Evolutionary conservation across 2,113 vertebrate species (phyloP).

Genomic region (Coregonus clupeaformis): DNA sequence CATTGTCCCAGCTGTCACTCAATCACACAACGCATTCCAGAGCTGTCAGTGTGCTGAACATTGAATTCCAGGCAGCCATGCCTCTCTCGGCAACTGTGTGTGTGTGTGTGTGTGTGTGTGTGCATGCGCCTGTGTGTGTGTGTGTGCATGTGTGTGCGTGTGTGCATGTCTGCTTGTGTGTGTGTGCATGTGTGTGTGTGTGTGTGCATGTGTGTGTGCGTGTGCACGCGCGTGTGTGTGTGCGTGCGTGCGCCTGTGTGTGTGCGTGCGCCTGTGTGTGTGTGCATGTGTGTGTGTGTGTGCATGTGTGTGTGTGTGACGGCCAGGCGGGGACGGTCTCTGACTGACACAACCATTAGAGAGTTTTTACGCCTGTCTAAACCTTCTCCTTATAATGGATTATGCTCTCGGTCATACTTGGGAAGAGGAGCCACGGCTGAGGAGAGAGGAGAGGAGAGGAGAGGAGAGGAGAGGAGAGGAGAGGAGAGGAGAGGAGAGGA

Average conservation of each 20-base stretch:
- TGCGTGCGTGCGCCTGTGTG: too few relatives aligned
- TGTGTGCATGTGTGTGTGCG: too few relatives aligned
- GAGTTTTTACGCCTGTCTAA: conserved; percentile 63
- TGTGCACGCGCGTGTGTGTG: too few relatives aligned
- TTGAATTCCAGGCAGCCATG: conserved; percentile 8
- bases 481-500: too few relatives aligned
- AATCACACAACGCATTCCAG: conserved; percentile 31
- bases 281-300: too few relatives aligned
- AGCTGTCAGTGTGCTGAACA: conserved; percentile 10
- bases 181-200: too few relatives aligned
- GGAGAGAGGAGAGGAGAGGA: too few relatives aligned
- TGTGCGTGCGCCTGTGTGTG: too few relatives aligned
- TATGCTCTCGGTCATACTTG: conserved; percentile 13
- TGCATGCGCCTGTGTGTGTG: too few relatives aligned
- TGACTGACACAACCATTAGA: conserved; percentile 69
- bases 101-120: neutral
- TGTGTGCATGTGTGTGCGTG: neutral
- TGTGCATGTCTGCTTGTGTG: too few relatives aligned
- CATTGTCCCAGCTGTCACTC: conserved; percentile 25
- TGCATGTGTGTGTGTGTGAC: too few relatives aligned
- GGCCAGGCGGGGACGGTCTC: conserved; percentile 14
- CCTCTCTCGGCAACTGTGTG: conserved; percentile 10
- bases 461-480: too few relatives aligned
- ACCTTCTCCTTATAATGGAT: conserved; percentile 52
- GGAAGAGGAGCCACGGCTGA: neutral